Evolutionary conservation across 2,113 vertebrate species (phyloP).

Genomic region (Ictalurus furcatus): DNA sequence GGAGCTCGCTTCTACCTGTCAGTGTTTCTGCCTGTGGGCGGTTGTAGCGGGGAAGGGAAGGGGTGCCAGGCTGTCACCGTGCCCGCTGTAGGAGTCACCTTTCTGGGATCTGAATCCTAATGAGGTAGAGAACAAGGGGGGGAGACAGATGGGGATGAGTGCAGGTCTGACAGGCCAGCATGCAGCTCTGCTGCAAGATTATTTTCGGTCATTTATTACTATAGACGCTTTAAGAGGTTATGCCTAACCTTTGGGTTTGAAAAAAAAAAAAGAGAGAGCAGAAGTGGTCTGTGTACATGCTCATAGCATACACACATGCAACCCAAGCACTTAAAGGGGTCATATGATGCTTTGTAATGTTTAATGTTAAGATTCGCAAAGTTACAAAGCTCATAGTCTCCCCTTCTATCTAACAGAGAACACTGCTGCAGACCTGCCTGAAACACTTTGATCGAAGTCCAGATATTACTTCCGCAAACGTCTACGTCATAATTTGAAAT

Average conservation of each 20-base stretch:
- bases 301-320: background rate
- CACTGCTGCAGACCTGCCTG: too few species aligned
- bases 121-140: conserved; percentile 62
- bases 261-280: background rate
- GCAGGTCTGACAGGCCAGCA: conserved; percentile 71
- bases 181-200: conserved; percentile 69
- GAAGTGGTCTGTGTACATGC: background rate
- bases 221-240: conserved; percentile 69
- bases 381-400: too few species aligned
- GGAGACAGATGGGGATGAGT: conserved; percentile 74
- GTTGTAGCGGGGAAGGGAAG: conserved; percentile 54
- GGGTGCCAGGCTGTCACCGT: conserved; percentile 58
- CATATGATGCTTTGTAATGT: too few species aligned
- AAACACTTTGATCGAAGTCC: too few species aligned
- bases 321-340: background rate
- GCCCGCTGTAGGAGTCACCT: conserved; percentile 78
- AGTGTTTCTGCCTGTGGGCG: conserved; percentile 71
- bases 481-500: too few species aligned
- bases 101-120: conserved; percentile 80
- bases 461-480: too few species aligned
- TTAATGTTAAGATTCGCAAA: too few species aligned
- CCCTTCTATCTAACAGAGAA: too few species aligned
- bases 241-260: conserved; percentile 52
- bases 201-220: conserved; percentile 77
- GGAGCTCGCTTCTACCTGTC: conserved; percentile 73